phyloP scores from a whole-genome alignment of 92 coral and sea anemone species.

The Montipora capitata region DNA sequence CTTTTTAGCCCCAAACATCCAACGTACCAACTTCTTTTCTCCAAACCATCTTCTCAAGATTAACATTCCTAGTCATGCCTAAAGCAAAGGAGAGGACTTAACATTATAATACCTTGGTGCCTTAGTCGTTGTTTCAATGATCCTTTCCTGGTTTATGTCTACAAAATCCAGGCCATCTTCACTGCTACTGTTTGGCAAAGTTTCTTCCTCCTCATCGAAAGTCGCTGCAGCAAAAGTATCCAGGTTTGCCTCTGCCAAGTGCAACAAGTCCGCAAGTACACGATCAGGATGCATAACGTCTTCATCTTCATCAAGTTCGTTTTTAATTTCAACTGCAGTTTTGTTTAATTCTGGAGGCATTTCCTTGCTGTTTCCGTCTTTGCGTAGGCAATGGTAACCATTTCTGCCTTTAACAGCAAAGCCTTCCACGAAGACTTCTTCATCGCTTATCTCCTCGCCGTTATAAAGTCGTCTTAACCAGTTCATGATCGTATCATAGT shows the following conservation, averaged over 20 bases:
- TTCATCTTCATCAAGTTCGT: neutral
- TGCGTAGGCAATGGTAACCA: constrained; percentile 9
- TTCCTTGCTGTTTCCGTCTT: neutral
- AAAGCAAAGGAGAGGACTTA: no score
- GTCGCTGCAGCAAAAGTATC: constrained; percentile 58
- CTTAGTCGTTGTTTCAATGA: neutral
- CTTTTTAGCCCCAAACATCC: no score
- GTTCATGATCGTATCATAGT: constrained; percentile 8
- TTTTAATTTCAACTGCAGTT: neutral
- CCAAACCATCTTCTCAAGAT: no score
- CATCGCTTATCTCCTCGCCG: constrained; percentile 39
- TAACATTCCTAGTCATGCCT: no score
- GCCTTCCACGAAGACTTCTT: constrained; percentile 41
- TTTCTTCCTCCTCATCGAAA: constrained; percentile 6
- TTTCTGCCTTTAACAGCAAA: constrained; percentile 36
- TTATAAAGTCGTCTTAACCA: constrained; percentile 65
- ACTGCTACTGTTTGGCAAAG: neutral
- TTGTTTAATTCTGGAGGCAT: neutral
- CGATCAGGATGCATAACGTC: neutral
- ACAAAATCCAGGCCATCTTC: neutral
- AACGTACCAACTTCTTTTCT: no score
- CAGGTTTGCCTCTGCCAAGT: constrained; percentile 47
- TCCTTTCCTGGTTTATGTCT: neutral
- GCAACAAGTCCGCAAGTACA: constrained; percentile 10
- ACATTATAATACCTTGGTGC: neutral